Conservation (phyloP, 2,888 invertebrate genomes). For the Sphaeridia pumilis region DNA sequence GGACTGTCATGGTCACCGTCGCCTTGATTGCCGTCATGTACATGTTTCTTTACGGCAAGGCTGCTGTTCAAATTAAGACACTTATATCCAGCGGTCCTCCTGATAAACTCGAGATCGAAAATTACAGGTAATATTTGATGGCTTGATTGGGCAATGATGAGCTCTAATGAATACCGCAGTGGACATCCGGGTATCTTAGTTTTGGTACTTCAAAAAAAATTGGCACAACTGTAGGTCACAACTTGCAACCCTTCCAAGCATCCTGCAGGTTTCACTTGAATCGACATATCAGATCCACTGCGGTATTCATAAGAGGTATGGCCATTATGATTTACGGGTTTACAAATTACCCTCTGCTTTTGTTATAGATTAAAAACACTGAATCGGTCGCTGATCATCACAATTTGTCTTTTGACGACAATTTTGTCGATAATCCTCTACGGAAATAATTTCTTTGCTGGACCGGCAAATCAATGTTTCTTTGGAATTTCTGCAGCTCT, state of each 20-base stretch:
- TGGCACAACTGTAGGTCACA: no score
- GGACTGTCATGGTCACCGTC: conserved; percentile 21
- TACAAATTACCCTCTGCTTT: background rate
- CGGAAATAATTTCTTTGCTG: conserved; percentile 18
- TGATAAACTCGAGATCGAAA: conserved; percentile 6
- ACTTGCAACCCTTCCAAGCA: no score
- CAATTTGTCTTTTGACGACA: conserved; percentile 18
- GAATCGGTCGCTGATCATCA: conserved; percentile 21
- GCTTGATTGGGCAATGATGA: background rate
- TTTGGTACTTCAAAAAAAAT: background rate
- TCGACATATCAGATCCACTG: no score
- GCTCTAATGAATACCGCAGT: background rate
- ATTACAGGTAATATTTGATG: conserved; percentile 11
- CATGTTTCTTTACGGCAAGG: conserved; percentile 22
- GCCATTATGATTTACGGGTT: no score
- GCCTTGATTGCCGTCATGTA: conserved; percentile 16
- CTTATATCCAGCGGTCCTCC: conserved; percentile 3
- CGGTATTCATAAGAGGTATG: no score
- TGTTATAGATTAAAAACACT: conserved; percentile 22
- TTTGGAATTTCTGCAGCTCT: conserved; percentile 18
- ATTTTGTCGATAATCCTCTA: conserved; percentile 21
- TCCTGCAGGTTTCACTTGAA: no score
- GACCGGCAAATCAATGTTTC: conserved; percentile 18
- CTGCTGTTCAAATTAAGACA: conserved; percentile 16
- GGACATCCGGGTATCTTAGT: background rate